These are phyloP conservation scores for Caenorhabditis virilis DNA, from an alignment of 2,888 invertebrate genomes.

Conservation along the genomic window DNA sequence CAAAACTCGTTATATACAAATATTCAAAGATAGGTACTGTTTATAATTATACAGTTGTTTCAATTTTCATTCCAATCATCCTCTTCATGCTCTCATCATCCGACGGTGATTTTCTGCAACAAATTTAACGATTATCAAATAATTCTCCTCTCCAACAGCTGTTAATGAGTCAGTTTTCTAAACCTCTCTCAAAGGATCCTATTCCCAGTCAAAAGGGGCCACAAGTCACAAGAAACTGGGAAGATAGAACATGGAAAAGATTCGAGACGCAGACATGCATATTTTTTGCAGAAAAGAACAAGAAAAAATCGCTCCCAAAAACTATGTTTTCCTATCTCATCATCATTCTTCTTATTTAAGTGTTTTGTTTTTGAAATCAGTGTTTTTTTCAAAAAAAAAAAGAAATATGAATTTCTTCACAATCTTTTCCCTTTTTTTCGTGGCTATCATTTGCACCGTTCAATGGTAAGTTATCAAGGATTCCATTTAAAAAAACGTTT, in stretches of 20 bases:
- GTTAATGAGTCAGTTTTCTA: background rate
- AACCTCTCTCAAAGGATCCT: background rate
- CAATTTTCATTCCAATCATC: slow-evolving; percentile 29
- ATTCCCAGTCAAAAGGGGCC: too few species aligned
- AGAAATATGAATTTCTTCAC: background rate
- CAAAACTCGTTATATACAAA: slow-evolving; percentile 25
- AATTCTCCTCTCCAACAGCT: background rate
- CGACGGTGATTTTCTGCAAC: background rate
- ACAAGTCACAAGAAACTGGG: too few species aligned
- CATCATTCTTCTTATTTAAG: too few species aligned
- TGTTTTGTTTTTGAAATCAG: background rate
- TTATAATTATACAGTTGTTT: slow-evolving; percentile 29
- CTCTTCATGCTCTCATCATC: too few species aligned
- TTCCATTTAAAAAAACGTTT: background rate
- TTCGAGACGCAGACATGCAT: too few species aligned
- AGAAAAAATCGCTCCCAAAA: too few species aligned
- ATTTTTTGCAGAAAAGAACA: too few species aligned
- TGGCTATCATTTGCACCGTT: background rate
- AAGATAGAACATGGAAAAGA: too few species aligned
- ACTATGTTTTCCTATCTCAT: too few species aligned
- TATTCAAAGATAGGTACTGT: background rate
- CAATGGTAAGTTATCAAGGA: background rate
- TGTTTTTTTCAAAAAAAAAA: background rate
- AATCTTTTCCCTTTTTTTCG: background rate
- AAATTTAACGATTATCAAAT: background rate